These are phyloP conservation scores for Bruchidius siliquastri DNA, from an alignment of 2,888 invertebrate genomes.

Conservation along the genomic window DNA sequence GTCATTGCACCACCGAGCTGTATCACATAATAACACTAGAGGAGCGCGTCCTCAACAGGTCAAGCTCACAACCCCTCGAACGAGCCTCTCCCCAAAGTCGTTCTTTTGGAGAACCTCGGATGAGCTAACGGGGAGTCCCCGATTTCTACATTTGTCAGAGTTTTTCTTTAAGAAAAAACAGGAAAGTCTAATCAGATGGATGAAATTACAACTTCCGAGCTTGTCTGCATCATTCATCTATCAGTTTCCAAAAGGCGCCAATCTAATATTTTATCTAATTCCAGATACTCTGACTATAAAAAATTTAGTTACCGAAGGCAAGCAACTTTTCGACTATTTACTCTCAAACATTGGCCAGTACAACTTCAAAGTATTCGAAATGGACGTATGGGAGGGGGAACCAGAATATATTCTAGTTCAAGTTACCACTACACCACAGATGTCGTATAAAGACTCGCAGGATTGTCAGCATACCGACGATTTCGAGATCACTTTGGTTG, in stretches of 20 bases:
- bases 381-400: conserved; percentile 48
- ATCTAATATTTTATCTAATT: conserved; percentile 11
- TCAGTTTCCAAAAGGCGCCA: too few species aligned
- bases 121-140: too few species aligned
- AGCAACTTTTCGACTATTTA: conserved; percentile 66
- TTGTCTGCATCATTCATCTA: too few species aligned
- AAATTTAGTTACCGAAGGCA: conserved; percentile 59
- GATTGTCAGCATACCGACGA: conserved; percentile 60
- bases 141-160: too few species aligned
- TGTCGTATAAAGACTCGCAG: conserved; percentile 56
- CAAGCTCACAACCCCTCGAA: too few species aligned
- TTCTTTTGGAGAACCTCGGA: too few species aligned
- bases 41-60: too few species aligned
- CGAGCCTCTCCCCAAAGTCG: too few species aligned
- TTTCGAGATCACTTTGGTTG: conserved; percentile 63
- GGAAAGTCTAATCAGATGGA: too few species aligned
- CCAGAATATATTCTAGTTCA: conserved; percentile 61
- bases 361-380: conserved; percentile 62
- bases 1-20: background rate
- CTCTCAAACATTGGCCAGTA: conserved; percentile 63
- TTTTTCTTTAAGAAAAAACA: too few species aligned
- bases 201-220: too few species aligned
- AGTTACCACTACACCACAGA: conserved; percentile 53
- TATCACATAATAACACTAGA: too few species aligned
- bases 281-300: conserved; percentile 55